A percentile compares a stretch with the other conserved stretches of the same genome.
phyloP scores from a whole-genome alignment of 2,797 vertebrate species.

The Typhlichthys subterraneus region DNA sequence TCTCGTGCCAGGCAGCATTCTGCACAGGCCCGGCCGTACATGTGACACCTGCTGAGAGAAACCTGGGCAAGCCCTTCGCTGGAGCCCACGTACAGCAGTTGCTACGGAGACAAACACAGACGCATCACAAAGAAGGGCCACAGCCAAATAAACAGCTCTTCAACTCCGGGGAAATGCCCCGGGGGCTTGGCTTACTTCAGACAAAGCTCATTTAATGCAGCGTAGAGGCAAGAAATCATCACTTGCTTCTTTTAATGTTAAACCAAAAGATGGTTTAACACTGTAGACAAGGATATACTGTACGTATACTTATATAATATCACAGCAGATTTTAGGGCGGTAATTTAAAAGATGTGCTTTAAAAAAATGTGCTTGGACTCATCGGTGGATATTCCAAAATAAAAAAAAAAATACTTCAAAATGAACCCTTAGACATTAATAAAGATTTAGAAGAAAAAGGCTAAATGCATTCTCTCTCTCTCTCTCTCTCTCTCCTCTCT shows the following conservation, averaged over 20 bases:
- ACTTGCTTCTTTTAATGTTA: neutral
- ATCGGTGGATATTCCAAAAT: constrained; percentile 7
- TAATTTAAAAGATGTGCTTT: constrained; percentile 19
- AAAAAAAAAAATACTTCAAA: neutral
- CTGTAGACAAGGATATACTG: constrained; percentile 3
- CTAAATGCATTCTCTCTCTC: constrained; percentile 16
- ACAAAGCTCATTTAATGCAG: too few species aligned
- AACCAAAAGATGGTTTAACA: too few species aligned
- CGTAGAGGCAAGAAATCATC: neutral
- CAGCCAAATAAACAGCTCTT: neutral
- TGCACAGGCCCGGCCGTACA: constrained; percentile 93
- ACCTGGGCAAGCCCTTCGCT: constrained; percentile 90
- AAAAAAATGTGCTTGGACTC: constrained; percentile 37
- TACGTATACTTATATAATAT: too few species aligned
- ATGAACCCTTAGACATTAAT: neutral
- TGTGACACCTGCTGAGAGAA: constrained; percentile 92
- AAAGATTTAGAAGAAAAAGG: constrained; percentile 3
- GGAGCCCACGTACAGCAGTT: constrained; percentile 95
- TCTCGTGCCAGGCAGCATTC: constrained; percentile 97
- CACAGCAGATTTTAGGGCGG: constrained; percentile 22
- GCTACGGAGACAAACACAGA: constrained; percentile 78
- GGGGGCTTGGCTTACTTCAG: too few species aligned
- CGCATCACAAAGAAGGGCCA: constrained; percentile 3
- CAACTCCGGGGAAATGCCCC: too few species aligned
- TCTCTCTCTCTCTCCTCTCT: constrained; percentile 15